Base-by-base conservation (phyloP, 2,797 vertebrate species). In the Brachyrhaphis roseni region DNA sequence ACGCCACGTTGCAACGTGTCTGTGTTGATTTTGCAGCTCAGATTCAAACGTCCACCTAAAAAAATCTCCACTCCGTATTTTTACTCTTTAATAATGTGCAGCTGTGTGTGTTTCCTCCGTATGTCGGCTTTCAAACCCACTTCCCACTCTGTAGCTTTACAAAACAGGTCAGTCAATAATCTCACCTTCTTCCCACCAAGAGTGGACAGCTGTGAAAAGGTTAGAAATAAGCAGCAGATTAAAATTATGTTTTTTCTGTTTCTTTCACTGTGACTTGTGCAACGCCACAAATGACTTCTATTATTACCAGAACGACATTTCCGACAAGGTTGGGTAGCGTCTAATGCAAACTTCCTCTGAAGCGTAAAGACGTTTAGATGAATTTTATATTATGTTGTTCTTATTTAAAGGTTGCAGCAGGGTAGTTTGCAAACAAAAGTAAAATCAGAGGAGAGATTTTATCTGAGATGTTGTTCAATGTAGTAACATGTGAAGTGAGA, bases 401-500 rank as follows among this genome's bases (percentile, higher is more conserved):
- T 13, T 28, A 39, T 74, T 51, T 51, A 45, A 70, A 70, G 47
- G n/a, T 70, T 49, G 31, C 49, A 15, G 15, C 41, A 16, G 34
- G 11, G 11, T 6, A 41, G 26, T 77, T 77, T 78, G 31, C 1
- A 45, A 72, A 47, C n/a, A 59, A 45, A 64, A 53, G 36, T 0
- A 15, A 39, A 39, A 72, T 75, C 28, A 75, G 3, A 13, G 7
- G 18, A 78, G 55, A 74, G n/a, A 46, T 41, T 23, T 62, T 36
- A 28, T 36, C 74, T 82, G 75, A 45, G 45, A 62, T 12, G 10
- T 41, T 59, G 43, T 64, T 28, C 15, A 3, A 53, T 41, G 34
- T 73, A 59, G 77, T 26, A 78, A 74, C 46, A 64, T 55, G 47
- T 47, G 41, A 75, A 64, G n/a, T 13, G 47, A 49, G 10, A 26